Evolutionary conservation across 2,888 invertebrate genomes (phyloP).

Genomic region (Endomychus coccineus): DNA sequence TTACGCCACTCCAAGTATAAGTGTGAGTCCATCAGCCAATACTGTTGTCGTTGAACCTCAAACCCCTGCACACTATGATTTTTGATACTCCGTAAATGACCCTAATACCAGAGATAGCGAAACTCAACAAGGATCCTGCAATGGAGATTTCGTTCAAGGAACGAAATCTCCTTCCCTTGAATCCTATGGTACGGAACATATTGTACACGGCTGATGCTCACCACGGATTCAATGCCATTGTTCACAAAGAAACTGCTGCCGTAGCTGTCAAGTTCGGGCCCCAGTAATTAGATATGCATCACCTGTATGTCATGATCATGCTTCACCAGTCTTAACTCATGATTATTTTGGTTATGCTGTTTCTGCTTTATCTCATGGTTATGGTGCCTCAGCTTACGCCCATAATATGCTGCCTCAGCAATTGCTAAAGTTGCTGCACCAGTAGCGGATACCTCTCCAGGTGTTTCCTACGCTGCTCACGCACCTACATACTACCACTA

Average conservation of each 20-base stretch:
- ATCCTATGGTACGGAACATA: slow-evolving; percentile 38
- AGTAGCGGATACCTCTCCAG: slow-evolving; percentile 26
- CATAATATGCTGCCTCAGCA: slow-evolving; percentile 17
- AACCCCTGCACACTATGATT: slow-evolving; percentile 32
- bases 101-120: slow-evolving; percentile 47
- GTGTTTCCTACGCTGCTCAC: slow-evolving; percentile 22
- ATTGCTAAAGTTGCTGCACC: slow-evolving; percentile 12
- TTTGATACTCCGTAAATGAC: slow-evolving; percentile 29
- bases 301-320: slow-evolving; percentile 38
- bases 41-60: slow-evolving; percentile 25
- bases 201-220: slow-evolving; percentile 50
- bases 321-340: slow-evolving; percentile 21
- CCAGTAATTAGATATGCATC: slow-evolving; percentile 21
- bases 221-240: slow-evolving; percentile 45
- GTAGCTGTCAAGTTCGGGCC: slow-evolving; percentile 34
- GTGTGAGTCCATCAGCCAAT: slow-evolving; percentile 25
- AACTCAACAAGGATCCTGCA: slow-evolving; percentile 47
- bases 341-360: no score
- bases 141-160: slow-evolving; percentile 45
- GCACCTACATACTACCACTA: slow-evolving; percentile 33
- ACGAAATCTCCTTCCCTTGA: slow-evolving; percentile 13
- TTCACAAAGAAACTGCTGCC: slow-evolving; percentile 38
- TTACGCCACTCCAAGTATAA: slow-evolving; percentile 16
- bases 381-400: slow-evolving; percentile 17
- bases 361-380: slow-evolving; percentile 21